A percentile compares a stretch with the other conserved stretches of the same genome.
phyloP scores from a whole-genome alignment of 2,888 invertebrate species.

The Peribatodes rhomboidaria region DNA sequence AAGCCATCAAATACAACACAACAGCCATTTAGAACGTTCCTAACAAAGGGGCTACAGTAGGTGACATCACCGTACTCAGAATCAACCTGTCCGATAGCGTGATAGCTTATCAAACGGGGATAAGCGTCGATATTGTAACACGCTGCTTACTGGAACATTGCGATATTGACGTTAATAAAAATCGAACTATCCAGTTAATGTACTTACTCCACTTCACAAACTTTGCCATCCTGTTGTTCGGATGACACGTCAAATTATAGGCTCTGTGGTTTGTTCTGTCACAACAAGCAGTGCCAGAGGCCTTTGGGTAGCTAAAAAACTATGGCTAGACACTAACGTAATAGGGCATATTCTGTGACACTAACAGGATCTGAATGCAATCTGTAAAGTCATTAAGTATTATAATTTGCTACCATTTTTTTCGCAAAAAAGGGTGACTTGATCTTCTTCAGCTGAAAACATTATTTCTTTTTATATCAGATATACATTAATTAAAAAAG shows the following conservation, averaged over 20 bases:
- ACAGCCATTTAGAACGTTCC: constrained; percentile 17
- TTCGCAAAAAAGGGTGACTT: neutral
- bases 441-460: too few species aligned
- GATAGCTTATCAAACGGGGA: constrained; percentile 42
- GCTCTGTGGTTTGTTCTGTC: too few species aligned
- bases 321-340: too few species aligned
- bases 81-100: constrained; percentile 37
- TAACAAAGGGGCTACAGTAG: constrained; percentile 45
- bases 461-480: too few species aligned
- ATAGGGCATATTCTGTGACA: too few species aligned
- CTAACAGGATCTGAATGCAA: neutral
- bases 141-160: constrained; percentile 30
- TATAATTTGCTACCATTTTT: neutral
- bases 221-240: too few species aligned
- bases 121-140: constrained; percentile 33
- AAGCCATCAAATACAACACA: constrained; percentile 5
- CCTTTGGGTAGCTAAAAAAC: too few species aligned
- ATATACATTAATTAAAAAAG: too few species aligned
- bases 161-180: constrained; percentile 20
- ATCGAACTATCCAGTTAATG: constrained; percentile 10
- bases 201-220: neutral
- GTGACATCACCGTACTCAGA: constrained; percentile 43
- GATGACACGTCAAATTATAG: too few species aligned
- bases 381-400: neutral
- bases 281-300: too few species aligned